These are phyloP conservation scores for Adelges cooleyi DNA, from an alignment of 1,140 invertebrate genomes.

Conservation along the genomic window DNA sequence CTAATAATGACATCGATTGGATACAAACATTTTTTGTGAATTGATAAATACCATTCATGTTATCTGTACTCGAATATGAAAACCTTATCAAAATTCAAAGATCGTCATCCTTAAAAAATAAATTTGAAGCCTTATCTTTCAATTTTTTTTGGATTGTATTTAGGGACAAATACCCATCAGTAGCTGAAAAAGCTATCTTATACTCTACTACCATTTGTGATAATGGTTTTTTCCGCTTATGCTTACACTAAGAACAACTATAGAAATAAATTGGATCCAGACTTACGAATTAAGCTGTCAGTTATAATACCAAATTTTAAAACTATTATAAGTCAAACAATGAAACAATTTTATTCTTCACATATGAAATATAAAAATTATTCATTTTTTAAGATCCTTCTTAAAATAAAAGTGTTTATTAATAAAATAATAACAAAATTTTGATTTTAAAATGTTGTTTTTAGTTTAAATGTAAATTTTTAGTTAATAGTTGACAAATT, in stretches of 20 bases:
- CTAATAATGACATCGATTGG: not conserved
- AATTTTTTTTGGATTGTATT: not conserved
- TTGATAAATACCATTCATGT: not conserved
- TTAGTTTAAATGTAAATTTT: not conserved
- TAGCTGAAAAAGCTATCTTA: not conserved
- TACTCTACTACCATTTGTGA: not conserved
- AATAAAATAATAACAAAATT: not conserved
- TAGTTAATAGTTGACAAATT: not conserved
- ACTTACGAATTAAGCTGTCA: not conserved
- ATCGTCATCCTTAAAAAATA: not conserved
- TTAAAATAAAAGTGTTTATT: not conserved
- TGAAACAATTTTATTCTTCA: not conserved
- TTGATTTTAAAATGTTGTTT: too few species aligned
- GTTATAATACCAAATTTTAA: not conserved
- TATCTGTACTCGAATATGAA: not conserved
- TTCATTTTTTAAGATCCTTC: not conserved
- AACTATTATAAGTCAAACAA: not conserved
- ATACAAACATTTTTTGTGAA: not conserved
- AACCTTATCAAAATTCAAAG: not conserved
- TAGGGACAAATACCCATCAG: not conserved
- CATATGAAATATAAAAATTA: not conserved
- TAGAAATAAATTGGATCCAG: conserved; percentile 2
- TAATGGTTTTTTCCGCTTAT: not conserved
- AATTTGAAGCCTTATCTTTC: not conserved
- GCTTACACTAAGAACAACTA: not conserved